These are phyloP conservation scores for Drosophila kanekoi DNA, from an alignment of 2,888 invertebrate genomes.

Conservation along the genomic window DNA sequence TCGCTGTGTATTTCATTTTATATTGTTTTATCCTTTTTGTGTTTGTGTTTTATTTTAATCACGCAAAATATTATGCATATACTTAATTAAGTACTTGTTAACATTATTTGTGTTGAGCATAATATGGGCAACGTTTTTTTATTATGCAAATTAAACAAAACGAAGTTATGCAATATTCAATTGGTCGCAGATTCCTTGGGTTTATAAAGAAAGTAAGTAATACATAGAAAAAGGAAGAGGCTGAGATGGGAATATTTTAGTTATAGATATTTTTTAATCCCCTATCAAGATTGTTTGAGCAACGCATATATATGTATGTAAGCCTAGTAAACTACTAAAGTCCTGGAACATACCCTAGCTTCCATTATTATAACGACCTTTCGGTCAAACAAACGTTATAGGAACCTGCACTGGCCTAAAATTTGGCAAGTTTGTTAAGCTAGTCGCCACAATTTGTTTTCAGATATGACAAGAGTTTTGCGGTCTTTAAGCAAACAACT, in stretches of 20 bases:
- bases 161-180: not conserved
- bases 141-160: constrained; percentile 37
- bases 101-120: constrained; percentile 67
- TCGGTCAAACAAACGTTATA: constrained; percentile 5
- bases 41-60: constrained; percentile 72
- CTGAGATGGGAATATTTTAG: too few species aligned
- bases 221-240: too few species aligned
- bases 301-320: too few species aligned
- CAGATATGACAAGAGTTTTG: constrained; percentile 51
- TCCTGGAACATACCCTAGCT: not conserved
- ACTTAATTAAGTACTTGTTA: constrained; percentile 77
- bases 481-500: constrained; percentile 69
- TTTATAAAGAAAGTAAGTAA: too few species aligned
- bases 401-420: not conserved
- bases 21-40: constrained; percentile 18
- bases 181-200: too few species aligned
- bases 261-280: too few species aligned
- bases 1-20: constrained; percentile 20
- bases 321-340: not conserved
- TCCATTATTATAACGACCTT: not conserved
- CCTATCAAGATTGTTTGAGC: too few species aligned
- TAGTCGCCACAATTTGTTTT: constrained; percentile 45
- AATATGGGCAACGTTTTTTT: constrained; percentile 44
- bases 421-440: constrained; percentile 22
- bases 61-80: constrained; percentile 73